phyloP scores from a whole-genome alignment of 2,113 vertebrate species.

The Isurus oxyrinchus region DNA sequence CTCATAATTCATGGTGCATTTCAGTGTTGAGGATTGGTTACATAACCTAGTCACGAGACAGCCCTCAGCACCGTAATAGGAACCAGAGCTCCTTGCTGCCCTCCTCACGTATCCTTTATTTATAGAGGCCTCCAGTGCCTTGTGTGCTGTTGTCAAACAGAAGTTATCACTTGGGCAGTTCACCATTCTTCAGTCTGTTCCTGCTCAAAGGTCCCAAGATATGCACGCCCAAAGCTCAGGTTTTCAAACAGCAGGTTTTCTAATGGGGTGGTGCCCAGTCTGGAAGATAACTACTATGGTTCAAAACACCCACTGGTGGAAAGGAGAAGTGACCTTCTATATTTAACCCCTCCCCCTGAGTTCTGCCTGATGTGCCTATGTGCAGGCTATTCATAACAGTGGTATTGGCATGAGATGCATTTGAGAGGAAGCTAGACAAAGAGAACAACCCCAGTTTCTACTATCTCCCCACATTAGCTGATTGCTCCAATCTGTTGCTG shows the following conservation, averaged over 20 bases:
- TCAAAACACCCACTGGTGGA: not conserved
- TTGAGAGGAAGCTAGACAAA: not conserved
- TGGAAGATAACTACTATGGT: not conserved
- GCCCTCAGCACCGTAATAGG: not conserved
- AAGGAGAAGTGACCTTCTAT: not conserved
- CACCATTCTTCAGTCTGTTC: not conserved
- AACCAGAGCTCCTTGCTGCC: not conserved
- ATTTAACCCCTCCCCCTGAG: too few species aligned
- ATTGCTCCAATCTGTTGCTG: not conserved
- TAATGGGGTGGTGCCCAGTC: not conserved
- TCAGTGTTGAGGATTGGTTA: constrained; percentile 23
- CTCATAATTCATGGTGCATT: not conserved
- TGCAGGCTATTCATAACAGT: not conserved
- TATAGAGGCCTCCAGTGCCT: not conserved
- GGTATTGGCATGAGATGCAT: not conserved
- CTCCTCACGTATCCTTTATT: constrained; percentile 13
- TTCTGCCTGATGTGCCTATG: not conserved
- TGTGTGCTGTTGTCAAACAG: not conserved
- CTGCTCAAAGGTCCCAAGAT: not conserved
- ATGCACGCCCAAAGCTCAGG: not conserved
- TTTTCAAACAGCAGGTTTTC: not conserved
- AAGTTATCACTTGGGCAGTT: not conserved
- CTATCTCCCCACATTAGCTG: not conserved
- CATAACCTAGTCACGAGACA: not conserved
- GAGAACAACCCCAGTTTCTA: too few species aligned